A percentile compares a stretch with the other conserved stretches of the same genome.
These are phyloP conservation scores for Prietella phreatophila DNA, from an alignment of 2,113 vertebrate genomes.

Conservation along the genomic window DNA sequence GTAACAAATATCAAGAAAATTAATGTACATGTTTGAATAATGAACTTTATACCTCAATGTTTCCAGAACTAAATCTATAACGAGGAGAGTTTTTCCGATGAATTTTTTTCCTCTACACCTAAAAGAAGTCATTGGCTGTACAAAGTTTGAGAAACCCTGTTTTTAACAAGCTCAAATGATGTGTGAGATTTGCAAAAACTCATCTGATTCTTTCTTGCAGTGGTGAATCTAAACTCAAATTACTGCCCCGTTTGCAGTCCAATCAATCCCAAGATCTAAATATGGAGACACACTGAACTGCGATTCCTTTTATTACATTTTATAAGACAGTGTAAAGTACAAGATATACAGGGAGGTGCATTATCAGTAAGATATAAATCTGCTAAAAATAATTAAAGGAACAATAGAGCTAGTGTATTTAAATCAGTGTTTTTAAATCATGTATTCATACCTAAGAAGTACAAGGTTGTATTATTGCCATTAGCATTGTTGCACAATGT, in stretches of 20 bases:
- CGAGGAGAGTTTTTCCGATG: neutral
- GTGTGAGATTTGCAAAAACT: neutral
- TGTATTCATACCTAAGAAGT: neutral
- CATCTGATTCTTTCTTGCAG: neutral
- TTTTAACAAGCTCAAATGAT: neutral
- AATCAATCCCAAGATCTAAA: slow-evolving; percentile 21
- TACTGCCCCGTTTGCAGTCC: slow-evolving; percentile 15
- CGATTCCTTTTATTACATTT: slow-evolving; percentile 6
- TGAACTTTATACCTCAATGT: neutral
- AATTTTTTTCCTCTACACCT: neutral
- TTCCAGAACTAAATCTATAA: neutral
- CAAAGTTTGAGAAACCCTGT: neutral
- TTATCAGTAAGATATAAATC: neutral
- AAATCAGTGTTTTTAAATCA: neutral
- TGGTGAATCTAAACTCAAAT: neutral
- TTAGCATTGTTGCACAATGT: neutral
- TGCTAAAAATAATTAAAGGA: neutral
- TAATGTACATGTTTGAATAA: neutral
- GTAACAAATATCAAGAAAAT: neutral
- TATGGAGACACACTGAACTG: neutral
- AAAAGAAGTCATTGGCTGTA: neutral
- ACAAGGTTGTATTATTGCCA: too few relatives aligned
- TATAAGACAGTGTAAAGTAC: neutral
- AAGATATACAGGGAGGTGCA: neutral
- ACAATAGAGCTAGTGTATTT: neutral